phyloP scores from a whole-genome alignment of 2,888 invertebrate species.

The Tenodera sinensis region DNA sequence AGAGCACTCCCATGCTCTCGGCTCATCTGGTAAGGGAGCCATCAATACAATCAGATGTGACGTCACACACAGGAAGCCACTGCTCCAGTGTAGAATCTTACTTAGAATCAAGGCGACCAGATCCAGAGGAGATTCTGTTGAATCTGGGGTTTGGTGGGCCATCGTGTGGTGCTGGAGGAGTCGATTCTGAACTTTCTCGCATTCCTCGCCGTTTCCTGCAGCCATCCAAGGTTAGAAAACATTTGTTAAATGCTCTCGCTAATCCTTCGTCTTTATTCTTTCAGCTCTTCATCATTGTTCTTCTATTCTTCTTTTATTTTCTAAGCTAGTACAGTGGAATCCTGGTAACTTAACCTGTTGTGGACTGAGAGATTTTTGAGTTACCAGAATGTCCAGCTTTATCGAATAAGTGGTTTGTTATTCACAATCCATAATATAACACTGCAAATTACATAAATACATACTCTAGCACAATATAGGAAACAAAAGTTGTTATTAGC shows the following conservation, averaged over 20 bases:
- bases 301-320: no score
- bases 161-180: conserved; percentile 34
- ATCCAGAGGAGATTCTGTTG: conserved; percentile 83
- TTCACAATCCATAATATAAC: no score
- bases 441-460: no score
- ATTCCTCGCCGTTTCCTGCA: conserved; percentile 81
- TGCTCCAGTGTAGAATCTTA: conserved; percentile 80
- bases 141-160: conserved; percentile 51
- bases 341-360: no score
- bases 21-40: conserved; percentile 40
- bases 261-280: no score
- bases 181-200: conserved; percentile 66
- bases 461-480: no score
- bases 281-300: no score
- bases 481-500: no score
- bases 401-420: no score
- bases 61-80: conserved; percentile 49
- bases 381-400: no score
- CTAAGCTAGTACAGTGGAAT: no score
- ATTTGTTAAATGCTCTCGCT: background rate
- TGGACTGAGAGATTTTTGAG: no score
- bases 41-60: conserved; percentile 43
- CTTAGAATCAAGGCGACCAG: conserved; percentile 76
- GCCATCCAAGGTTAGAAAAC: conserved; percentile 64
- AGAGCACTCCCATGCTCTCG: background rate